Evolutionary conservation across 2,113 vertebrate genomes (phyloP).

Genomic region (Procapra przewalskii): DNA sequence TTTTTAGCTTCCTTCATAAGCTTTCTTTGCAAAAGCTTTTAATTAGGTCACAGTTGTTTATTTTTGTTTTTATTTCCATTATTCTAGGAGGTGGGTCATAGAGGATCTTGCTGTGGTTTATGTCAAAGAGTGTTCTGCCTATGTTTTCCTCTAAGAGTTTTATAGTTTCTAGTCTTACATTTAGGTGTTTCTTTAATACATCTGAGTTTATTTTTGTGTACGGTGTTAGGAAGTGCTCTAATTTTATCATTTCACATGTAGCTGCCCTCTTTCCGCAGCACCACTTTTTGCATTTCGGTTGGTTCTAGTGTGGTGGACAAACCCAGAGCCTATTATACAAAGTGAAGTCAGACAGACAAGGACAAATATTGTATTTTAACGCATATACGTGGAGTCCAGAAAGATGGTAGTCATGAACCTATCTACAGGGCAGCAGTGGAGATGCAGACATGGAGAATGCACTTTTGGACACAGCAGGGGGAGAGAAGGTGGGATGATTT

Average conservation of each 20-base stretch:
- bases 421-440: not conserved
- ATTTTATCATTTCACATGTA: not conserved
- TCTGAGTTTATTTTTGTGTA: not conserved
- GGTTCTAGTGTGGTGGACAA: not conserved
- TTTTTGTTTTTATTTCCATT: not conserved
- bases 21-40: not conserved
- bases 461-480: not conserved
- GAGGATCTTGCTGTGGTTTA: not conserved
- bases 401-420: not conserved
- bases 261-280: not conserved
- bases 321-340: not conserved
- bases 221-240: not conserved
- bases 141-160: not conserved
- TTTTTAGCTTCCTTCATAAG: not conserved
- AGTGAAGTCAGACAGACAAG: not conserved
- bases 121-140: not conserved
- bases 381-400: not conserved
- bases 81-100: not conserved
- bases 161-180: not conserved
- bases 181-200: not conserved
- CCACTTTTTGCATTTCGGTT: not conserved
- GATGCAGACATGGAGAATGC: not conserved
- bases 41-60: not conserved
- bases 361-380: not conserved
- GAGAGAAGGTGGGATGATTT: not conserved